phyloP scores from a whole-genome alignment of 2,888 invertebrate genomes.

The Drosophila nigritarsus region DNA sequence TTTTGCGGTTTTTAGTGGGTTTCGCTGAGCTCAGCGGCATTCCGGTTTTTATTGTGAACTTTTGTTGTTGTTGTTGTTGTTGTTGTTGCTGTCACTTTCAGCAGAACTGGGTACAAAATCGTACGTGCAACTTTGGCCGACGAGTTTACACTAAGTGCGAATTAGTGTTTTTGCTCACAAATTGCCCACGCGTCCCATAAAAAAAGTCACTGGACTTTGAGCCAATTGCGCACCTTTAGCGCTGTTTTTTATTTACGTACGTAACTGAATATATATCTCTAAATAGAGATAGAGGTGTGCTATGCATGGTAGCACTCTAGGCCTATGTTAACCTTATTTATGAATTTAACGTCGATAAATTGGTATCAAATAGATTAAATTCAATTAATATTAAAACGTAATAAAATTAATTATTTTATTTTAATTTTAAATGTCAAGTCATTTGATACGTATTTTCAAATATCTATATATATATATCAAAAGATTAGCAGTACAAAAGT shows the following conservation, averaged over 20 bases:
- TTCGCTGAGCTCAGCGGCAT: conserved; percentile 33
- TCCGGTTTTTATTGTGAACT: conserved; percentile 35
- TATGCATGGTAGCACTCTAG: neutral
- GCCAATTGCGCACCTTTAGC: conserved; percentile 19
- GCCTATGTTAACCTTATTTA: neutral
- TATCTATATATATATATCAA: neutral
- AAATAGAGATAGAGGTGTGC: neutral
- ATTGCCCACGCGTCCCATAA: conserved; percentile 45
- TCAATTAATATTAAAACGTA: too few relatives aligned
- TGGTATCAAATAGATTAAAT: too few relatives aligned
- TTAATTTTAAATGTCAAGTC: neutral
- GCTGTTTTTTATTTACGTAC: conserved; percentile 14
- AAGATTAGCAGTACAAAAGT: neutral
- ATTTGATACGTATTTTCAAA: neutral
- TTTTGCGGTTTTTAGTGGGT: neutral
- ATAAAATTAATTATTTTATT: too few relatives aligned
- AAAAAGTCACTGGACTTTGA: conserved; percentile 53
- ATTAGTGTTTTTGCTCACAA: conserved; percentile 28
- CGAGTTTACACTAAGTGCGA: conserved; percentile 30
- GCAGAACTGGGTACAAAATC: conserved; percentile 20
- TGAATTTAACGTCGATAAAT: neutral
- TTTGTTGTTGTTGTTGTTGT: neutral
- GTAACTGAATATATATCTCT: conserved; percentile 5
- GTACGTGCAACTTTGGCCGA: conserved; percentile 41
- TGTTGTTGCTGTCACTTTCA: conserved; percentile 15